Percentiles rank a stretch among this genome's conserved stretches.
phyloP scores from a whole-genome alignment of 2,113 vertebrate genomes.

The Oreochromis niloticus region DNA sequence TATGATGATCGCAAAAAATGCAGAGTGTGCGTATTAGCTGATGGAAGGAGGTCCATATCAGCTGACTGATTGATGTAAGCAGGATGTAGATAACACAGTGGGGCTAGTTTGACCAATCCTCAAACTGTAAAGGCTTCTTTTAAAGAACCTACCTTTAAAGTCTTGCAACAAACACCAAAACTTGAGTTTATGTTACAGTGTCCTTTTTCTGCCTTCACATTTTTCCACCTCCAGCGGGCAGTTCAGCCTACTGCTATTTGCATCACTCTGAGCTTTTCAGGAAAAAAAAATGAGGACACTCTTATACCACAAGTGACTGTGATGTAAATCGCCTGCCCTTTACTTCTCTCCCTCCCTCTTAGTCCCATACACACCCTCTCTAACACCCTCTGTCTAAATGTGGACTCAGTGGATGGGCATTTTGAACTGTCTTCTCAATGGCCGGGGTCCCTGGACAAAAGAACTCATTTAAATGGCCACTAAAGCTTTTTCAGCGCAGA shows the following conservation, averaged over 20 bases:
- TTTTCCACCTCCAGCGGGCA: neutral
- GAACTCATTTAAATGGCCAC: conserved; percentile 76
- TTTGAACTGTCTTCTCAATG: conserved; percentile 70
- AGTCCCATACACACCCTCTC: conserved; percentile 16
- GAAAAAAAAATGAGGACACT: neutral
- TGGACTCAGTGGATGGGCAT: conserved; percentile 66
- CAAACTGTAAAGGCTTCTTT: neutral
- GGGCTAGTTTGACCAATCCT: neutral
- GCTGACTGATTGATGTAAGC: neutral
- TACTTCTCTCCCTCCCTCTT: neutral
- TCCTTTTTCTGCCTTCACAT: neutral
- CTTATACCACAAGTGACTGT: conserved; percentile 47
- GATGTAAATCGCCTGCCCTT: conserved; percentile 64
- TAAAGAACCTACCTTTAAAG: neutral
- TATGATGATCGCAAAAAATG: neutral
- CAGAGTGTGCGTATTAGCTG: neutral
- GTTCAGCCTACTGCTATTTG: neutral
- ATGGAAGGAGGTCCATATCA: neutral
- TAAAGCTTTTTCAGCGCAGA: conserved; percentile 71
- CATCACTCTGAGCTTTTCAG: conserved; percentile 1
- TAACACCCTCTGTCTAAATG: conserved; percentile 57
- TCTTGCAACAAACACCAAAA: neutral
- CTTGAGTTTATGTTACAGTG: neutral
- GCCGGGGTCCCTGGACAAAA: conserved; percentile 65
- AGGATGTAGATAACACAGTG: neutral